phyloP scores from a whole-genome alignment of 2,888 invertebrate species.

The Steinernema scapterisci region DNA sequence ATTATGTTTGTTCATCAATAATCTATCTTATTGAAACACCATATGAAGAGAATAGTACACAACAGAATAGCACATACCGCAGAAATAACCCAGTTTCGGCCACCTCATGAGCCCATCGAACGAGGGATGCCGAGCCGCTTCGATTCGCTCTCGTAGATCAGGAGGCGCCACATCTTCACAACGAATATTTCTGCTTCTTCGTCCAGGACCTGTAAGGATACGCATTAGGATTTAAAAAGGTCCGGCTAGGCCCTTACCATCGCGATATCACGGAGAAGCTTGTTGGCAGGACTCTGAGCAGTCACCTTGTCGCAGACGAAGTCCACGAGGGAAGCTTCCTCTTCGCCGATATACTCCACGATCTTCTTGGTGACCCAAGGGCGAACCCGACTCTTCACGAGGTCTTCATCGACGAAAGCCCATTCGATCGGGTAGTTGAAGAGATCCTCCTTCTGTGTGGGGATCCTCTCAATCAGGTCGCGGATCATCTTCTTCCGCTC shows the following conservation, averaged over 20 bases:
- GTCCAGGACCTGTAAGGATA: slow-evolving; percentile 82
- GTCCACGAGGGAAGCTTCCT: slow-evolving; percentile 95
- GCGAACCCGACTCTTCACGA: slow-evolving; percentile 92
- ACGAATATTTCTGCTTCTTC: slow-evolving; percentile 99
- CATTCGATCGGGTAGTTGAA: slow-evolving; percentile 93
- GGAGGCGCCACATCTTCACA: slow-evolving; percentile 98
- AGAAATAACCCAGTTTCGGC: neutral
- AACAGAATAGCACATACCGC: slow-evolving; percentile 1
- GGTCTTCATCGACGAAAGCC: slow-evolving; percentile 79
- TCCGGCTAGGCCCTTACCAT: slow-evolving; percentile 76
- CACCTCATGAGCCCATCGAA: neutral
- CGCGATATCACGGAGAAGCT: slow-evolving; percentile 95
- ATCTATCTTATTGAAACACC: slow-evolving; percentile 6
- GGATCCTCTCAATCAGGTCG: slow-evolving; percentile 95
- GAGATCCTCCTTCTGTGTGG: slow-evolving; percentile 92
- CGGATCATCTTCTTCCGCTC: slow-evolving; percentile 96
- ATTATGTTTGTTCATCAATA: neutral
- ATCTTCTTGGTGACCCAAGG: slow-evolving; percentile 99
- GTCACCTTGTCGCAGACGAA: slow-evolving; percentile 98
- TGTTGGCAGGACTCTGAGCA: slow-evolving; percentile 87
- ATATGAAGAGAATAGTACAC: neutral
- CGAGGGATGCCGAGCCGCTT: slow-evolving; percentile 46
- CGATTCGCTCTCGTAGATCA: slow-evolving; percentile 94
- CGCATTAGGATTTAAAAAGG: too few species aligned
- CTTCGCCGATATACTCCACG: slow-evolving; percentile 96